Evolutionary conservation across 2,113 vertebrate genomes (phyloP).

Genomic region (Morone saxatilis): DNA sequence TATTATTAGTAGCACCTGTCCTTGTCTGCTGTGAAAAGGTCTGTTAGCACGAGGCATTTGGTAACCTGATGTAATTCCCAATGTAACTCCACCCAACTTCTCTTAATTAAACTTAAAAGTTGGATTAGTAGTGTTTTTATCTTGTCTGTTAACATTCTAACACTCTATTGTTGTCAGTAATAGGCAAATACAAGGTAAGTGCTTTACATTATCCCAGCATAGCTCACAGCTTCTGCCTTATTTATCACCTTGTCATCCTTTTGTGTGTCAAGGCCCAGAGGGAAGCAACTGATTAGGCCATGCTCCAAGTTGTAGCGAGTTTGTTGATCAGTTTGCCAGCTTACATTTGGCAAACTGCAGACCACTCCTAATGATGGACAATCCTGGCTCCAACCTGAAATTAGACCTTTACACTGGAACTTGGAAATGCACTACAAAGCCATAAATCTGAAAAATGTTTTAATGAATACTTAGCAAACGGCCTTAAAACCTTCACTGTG

Average conservation of each 20-base stretch:
- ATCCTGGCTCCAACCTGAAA: constrained; percentile 19
- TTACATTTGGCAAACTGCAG: constrained; percentile 30
- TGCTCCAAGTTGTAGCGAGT: constrained; percentile 14
- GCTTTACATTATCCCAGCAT: not conserved
- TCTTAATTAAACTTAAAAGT: not conserved
- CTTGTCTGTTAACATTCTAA: too few relatives aligned
- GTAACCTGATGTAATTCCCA: not conserved
- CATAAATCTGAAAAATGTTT: not conserved
- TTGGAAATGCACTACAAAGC: not conserved
- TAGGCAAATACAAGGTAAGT: not conserved
- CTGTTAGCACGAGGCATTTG: not conserved
- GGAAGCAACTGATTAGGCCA: constrained; percentile 23
- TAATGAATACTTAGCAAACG: not conserved
- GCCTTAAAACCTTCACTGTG: not conserved
- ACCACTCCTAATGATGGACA: constrained; percentile 11
- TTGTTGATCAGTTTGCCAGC: constrained; percentile 31
- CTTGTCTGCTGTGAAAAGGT: not conserved
- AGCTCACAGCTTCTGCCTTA: not conserved
- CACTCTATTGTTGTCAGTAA: too few relatives aligned
- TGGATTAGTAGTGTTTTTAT: not conserved
- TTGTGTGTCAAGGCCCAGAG: constrained; percentile 7
- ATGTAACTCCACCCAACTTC: not conserved
- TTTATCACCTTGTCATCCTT: constrained; percentile 17
- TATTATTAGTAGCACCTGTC: not conserved
- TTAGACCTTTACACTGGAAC: not conserved